Conservation (phyloP, 35 echinoderm and acorn worm genomes). For the Hemicentrotus pulcherrimus region DNA sequence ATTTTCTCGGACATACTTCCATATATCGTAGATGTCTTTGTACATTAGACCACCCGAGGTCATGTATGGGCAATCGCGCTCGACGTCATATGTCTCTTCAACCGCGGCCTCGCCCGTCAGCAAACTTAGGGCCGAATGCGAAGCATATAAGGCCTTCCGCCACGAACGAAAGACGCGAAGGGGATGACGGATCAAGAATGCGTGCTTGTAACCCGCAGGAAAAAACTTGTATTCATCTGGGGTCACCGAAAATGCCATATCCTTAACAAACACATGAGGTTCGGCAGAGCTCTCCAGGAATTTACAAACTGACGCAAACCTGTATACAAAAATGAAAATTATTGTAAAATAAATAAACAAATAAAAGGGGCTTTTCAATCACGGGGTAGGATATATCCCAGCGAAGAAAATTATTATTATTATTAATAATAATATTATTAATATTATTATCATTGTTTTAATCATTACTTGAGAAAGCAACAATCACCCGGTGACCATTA, state of each 20-base stretch:
- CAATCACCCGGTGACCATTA: no score
- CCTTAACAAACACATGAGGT: slow-evolving; percentile 34
- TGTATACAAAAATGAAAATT: not conserved
- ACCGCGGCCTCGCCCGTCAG: not conserved
- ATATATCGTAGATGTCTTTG: slow-evolving; percentile 57
- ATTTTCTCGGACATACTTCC: slow-evolving; percentile 53
- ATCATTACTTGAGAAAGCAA: no score
- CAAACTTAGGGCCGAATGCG: not conserved
- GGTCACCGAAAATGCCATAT: not conserved
- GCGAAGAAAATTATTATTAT: no score
- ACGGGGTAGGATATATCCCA: no score
- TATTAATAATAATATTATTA: no score
- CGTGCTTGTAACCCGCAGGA: slow-evolving; percentile 18
- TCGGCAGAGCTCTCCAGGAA: not conserved
- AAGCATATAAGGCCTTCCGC: not conserved
- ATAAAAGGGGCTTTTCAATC: no score
- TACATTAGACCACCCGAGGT: not conserved
- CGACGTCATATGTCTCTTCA: not conserved
- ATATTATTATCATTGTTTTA: no score
- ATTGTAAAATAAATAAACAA: no score
- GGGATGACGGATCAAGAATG: slow-evolving; percentile 12
- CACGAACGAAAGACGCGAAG: not conserved
- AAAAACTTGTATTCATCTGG: not conserved
- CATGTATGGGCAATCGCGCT: not conserved
- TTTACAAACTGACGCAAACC: not conserved